phyloP scores from a whole-genome alignment of 1,140 invertebrate species.

The Drosophila oshimai region DNA sequence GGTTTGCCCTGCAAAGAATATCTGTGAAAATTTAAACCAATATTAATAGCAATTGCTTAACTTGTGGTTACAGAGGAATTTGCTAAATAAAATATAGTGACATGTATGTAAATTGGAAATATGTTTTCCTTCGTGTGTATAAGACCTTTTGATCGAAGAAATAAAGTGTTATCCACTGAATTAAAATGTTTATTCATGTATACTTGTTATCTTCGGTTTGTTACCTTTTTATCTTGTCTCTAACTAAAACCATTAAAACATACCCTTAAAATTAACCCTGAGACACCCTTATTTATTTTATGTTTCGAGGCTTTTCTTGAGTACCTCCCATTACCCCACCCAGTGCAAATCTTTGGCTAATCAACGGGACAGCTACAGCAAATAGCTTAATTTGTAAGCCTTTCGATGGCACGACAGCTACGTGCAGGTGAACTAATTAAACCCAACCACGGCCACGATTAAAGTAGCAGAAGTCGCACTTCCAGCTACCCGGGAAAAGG shows the following conservation, averaged over 20 bases:
- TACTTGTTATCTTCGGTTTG: too few species aligned
- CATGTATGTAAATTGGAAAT: too few species aligned
- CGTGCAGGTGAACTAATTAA: slow-evolving; percentile 65
- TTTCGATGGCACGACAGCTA: slow-evolving; percentile 44
- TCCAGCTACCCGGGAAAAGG: neutral
- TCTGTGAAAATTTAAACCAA: slow-evolving; percentile 15
- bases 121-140: too few species aligned
- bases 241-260: too few species aligned
- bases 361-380: slow-evolving; percentile 45
- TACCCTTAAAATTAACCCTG: neutral
- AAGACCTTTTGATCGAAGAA: too few species aligned
- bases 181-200: too few species aligned
- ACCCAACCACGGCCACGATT: slow-evolving; percentile 37
- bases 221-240: too few species aligned
- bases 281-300: neutral
- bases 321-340: neutral
- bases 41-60: slow-evolving; percentile 35
- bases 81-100: neutral
- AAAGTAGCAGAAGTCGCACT: slow-evolving; percentile 33
- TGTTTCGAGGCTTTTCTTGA: slow-evolving; percentile 9
- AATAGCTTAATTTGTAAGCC: slow-evolving; percentile 71
- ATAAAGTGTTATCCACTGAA: too few species aligned
- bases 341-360: slow-evolving; percentile 3
- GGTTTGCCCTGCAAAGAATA: neutral
- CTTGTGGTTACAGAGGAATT: slow-evolving; percentile 5